Percentiles rank a stretch among this genome's conserved stretches.
phyloP scores from a whole-genome alignment of 1,140 invertebrate genomes.

The Cyphomyrmex costatus region DNA sequence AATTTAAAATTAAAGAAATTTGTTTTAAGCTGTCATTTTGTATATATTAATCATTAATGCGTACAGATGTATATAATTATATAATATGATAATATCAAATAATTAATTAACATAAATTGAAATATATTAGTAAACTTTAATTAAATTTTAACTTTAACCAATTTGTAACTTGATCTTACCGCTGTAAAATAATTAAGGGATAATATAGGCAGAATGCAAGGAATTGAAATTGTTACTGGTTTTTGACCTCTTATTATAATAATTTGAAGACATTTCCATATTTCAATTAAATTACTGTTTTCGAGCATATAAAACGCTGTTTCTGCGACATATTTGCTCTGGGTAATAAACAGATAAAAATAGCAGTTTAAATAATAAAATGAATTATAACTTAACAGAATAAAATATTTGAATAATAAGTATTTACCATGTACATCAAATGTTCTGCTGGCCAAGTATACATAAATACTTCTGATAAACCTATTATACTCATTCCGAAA shows the following conservation, averaged over 20 bases:
- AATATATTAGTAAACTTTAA: neutral
- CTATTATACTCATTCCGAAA: neutral
- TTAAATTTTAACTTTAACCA: neutral
- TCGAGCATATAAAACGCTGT: neutral
- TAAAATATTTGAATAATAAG: neutral
- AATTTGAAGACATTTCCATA: neutral
- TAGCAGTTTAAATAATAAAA: neutral
- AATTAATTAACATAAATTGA: neutral
- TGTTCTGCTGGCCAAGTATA: conserved; percentile 34
- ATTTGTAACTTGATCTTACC: conserved; percentile 18
- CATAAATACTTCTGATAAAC: conserved; percentile 11
- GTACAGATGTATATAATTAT: no score
- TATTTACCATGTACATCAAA: neutral
- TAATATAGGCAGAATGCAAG: conserved; percentile 65
- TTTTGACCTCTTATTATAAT: conserved; percentile 63
- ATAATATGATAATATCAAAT: neutral
- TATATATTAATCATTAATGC: no score
- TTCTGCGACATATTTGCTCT: neutral
- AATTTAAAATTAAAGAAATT: no score
- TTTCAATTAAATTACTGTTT: neutral
- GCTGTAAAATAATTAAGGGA: conserved; percentile 66
- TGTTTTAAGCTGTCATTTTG: no score
- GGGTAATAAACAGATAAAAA: neutral
- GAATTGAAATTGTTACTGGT: conserved; percentile 66
- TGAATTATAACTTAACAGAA: neutral